Base-by-base conservation (phyloP, 2,888 invertebrate species). In the Agapostemon virescens region DNA sequence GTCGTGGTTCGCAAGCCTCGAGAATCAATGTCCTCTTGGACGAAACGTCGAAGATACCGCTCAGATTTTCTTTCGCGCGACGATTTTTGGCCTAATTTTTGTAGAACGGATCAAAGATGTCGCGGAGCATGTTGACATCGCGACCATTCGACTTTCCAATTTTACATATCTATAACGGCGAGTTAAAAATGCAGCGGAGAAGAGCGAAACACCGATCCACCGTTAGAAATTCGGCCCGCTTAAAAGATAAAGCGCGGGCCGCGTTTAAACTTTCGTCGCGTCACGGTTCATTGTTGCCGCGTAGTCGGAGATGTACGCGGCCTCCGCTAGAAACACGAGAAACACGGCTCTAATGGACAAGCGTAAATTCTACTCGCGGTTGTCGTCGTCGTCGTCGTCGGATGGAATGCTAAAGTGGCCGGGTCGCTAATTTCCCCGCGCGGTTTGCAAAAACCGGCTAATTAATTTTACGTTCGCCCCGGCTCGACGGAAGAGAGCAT, bases 391-490 rank as follows among this genome's bases (percentile, higher is more conserved):
- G 45, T 11, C 55, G 52, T 15, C 42, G 45, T 64, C 58, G 20
- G 58, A 13, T 23, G 36, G 71, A 49, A 64, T 15, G 64, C 52
- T 49, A 77, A 40, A 63, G 49, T 38, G 49, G 33, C 3, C 13
- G 70, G 61, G 70, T 67, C 68, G 63, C 67, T 72, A 79, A 79
- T 79, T 79, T 72, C 26, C 79, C 68, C 49, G 61, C n/a, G 70
- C 30, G 58, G 70, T 78, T 30, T 49, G 70, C 49, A 72, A 79
- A 78, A 79, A 79, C 38, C 71, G 68, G 33, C 79, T 79, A 79
- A 79, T 79, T 79, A 79, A 79, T 79, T 79, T 72, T 68, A 52
- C 52, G 71, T 70, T 68, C 40, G 40, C 40, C 64, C 15, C 45
- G 68, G 9, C 49, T n/a, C 52, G 40, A 66, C 30, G 23, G 66